Conservation (phyloP, 2,113 vertebrate genomes). For the Oxyura jamaicensis region DNA sequence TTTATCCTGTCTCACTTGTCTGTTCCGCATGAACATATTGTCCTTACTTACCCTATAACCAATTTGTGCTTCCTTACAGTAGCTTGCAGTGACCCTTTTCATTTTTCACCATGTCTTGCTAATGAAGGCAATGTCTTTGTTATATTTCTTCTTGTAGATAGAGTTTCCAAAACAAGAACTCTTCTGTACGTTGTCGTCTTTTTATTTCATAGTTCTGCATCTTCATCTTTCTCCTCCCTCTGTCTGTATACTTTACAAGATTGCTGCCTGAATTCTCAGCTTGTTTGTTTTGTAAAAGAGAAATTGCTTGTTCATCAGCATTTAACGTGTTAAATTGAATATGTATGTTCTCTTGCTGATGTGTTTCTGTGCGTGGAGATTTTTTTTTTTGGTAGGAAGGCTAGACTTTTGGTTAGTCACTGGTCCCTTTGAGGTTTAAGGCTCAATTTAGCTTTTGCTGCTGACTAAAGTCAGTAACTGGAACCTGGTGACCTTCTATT, state of each 20-base stretch:
- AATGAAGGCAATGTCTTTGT: background rate
- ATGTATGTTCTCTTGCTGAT: background rate
- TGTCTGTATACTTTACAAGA: background rate
- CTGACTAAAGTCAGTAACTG: slow-evolving; percentile 2
- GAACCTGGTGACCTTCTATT: background rate
- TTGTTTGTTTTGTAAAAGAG: background rate
- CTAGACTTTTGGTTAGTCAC: background rate
- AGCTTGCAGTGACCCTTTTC: background rate
- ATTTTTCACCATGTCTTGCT: background rate
- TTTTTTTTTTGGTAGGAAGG: background rate
- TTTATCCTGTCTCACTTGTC: background rate
- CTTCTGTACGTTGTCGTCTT: background rate
- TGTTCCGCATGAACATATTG: background rate
- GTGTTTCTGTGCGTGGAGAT: background rate
- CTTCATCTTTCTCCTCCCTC: background rate
- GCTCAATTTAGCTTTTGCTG: background rate
- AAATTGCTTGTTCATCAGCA: background rate
- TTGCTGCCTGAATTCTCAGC: background rate
- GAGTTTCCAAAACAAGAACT: slow-evolving; percentile 40
- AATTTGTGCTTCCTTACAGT: background rate
- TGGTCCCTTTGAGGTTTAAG: background rate
- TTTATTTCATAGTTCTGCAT: background rate
- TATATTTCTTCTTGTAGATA: slow-evolving; percentile 11
- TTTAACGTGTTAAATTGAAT: background rate
- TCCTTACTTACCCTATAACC: background rate